These are phyloP conservation scores for Salminus brasiliensis DNA, from an alignment of 2,113 vertebrate genomes.

Conservation along the genomic window DNA sequence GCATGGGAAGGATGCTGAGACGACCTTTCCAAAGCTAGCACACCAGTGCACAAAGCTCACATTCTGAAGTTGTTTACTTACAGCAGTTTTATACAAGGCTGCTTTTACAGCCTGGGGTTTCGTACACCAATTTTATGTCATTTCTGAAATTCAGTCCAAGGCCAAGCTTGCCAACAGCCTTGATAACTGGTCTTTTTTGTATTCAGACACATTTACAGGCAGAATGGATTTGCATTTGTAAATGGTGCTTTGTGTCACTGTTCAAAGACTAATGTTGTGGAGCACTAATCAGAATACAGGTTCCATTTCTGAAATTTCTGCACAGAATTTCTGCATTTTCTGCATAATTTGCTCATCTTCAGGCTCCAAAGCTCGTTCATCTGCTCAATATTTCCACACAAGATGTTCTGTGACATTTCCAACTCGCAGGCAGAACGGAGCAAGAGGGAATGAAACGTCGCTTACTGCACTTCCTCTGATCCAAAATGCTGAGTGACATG, in stretches of 20 bases:
- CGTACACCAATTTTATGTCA: neutral
- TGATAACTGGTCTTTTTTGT: neutral
- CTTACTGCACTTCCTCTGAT: neutral
- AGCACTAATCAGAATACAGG: neutral
- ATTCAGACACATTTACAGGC: too few relatives aligned
- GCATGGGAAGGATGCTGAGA: neutral
- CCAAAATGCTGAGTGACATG: neutral
- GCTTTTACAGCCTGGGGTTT: neutral
- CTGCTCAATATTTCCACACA: constrained; percentile 1
- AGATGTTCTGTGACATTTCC: constrained; percentile 21
- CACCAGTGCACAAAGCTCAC: neutral
- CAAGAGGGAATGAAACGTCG: neutral
- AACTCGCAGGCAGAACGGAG: constrained; percentile 15
- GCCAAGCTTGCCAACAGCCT: neutral
- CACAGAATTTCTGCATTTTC: neutral
- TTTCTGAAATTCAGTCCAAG: neutral
- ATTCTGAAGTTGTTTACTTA: neutral
- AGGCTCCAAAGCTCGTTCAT: neutral
- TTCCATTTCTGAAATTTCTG: neutral
- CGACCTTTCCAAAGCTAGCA: neutral
- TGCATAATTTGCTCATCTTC: neutral
- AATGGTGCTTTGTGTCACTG: neutral
- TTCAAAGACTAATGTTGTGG: neutral
- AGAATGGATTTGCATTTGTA: too few relatives aligned
- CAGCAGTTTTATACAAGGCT: neutral